Base-by-base conservation (phyloP, 1,140 invertebrate species). In the Pomacea maculata region DNA sequence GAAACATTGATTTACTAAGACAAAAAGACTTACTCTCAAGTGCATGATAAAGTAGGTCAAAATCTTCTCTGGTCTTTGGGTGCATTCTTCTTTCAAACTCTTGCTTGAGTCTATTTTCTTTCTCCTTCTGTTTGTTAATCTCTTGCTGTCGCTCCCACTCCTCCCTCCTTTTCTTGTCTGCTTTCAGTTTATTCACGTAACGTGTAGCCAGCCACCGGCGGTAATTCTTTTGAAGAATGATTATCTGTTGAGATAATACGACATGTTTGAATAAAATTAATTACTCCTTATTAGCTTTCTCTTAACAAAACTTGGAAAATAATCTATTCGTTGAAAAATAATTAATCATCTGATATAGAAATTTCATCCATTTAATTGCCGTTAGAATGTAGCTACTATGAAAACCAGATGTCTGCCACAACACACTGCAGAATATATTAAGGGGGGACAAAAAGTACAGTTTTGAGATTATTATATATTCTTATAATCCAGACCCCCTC, bases 51-150 rank as follows among this genome's bases (percentile, higher is more conserved):
- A 92, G 83, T 25, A 92, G 83, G 85, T 92, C 90, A 86, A 92
- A 92, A 80, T 92, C 92, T 83, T 91, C 89, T 75, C 89, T 90
- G 64, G 90, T 87, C 80, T 91, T 91, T 45, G 92, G 92, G 83
- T 92, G 89, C 86, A 91, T 90, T 70, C 92, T 86, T 77, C 92
- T 82, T 74, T 91, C 88, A 85, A 91, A 90, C 82, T 91, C 90
- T 83, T 83, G 84, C 82, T 88, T 88, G 61, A 91, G 89, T 80
- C 89, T 86, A 45, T 89, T 87, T 79, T 91, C 90, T 80, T 91
- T 92, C 80, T 92, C 91, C 83, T 91, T 89, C 83, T 87, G 85
- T 77, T 91, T 90, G 74, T 86, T 84, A 6, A 89, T 80, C 79
- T 89, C 88, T 83, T 91, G 88, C 64, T 85, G 78, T 79, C 85